Conservation (phyloP, 64 coral and sea anemone species). For the Catalaphyllia jardinei region DNA sequence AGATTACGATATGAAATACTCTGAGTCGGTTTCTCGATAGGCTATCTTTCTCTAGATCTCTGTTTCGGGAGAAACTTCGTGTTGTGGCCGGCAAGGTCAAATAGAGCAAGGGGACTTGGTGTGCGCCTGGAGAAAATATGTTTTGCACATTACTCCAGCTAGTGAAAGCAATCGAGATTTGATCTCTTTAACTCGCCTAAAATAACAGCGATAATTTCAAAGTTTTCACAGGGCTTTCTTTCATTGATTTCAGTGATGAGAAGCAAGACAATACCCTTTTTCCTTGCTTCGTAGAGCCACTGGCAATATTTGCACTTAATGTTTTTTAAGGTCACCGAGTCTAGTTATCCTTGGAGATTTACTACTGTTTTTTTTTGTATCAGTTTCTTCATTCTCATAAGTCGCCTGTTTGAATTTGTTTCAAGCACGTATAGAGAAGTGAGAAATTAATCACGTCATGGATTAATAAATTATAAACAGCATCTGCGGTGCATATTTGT, state of each 20-base stretch:
- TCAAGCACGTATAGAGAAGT: not conserved
- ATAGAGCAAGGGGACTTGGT: not conserved
- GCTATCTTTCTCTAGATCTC: not conserved
- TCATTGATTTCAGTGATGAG: not conserved
- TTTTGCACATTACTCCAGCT: not conserved
- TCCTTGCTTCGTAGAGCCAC: not conserved
- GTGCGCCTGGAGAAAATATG: not conserved
- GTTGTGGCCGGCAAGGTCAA: not conserved
- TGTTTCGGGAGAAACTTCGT: not conserved
- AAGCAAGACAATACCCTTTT: not conserved
- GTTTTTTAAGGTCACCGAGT: no score
- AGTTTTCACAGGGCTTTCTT: not conserved
- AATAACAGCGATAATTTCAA: constrained; percentile 17
- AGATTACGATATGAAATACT: not conserved
- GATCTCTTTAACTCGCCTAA: not conserved
- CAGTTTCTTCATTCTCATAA: not conserved
- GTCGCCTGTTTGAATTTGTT: no score
- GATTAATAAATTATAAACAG: not conserved
- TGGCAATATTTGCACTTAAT: no score
- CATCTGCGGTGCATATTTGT: not conserved
- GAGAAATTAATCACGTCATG: not conserved
- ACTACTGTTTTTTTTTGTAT: no score
- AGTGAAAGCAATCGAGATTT: constrained; percentile 18
- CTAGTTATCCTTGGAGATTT: no score
- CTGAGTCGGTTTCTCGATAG: not conserved